phyloP scores from a whole-genome alignment of 2,113 vertebrate species.

The Anas platyrhynchos region DNA sequence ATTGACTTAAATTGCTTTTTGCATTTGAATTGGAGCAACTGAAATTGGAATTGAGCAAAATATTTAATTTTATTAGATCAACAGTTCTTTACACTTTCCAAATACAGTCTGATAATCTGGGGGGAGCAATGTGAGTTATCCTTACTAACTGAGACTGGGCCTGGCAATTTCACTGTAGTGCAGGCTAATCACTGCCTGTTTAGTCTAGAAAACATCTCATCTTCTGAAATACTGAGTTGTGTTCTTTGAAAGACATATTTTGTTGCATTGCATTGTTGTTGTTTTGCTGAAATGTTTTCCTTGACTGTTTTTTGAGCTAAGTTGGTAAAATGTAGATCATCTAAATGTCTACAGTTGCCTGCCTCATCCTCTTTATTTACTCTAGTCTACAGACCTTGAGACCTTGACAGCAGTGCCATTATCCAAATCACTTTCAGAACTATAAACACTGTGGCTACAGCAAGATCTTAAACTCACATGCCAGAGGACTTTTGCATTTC shows the following conservation, averaged over 20 bases:
- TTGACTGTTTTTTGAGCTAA: not conserved
- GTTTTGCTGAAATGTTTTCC: not conserved
- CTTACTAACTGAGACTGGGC: not conserved
- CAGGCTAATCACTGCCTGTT: not conserved
- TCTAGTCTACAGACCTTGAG: not conserved
- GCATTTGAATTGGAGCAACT: not conserved
- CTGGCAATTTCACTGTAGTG: not conserved
- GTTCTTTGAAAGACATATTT: not conserved
- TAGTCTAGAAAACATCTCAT: not conserved
- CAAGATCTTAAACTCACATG: not conserved
- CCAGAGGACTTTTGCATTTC: not conserved
- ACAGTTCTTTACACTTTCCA: not conserved
- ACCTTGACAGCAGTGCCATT: not conserved
- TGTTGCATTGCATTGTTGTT: not conserved
- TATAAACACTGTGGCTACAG: not conserved
- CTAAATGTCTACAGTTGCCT: not conserved
- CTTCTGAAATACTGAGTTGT: not conserved
- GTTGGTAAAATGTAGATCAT: not conserved
- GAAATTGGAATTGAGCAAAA: not conserved
- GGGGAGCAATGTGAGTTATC: not conserved
- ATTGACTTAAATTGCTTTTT: not conserved
- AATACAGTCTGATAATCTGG: not conserved
- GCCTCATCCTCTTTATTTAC: not conserved
- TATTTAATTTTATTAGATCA: constrained; percentile 21
- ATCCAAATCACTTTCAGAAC: not conserved